Evolutionary conservation across 2,797 vertebrate genomes (phyloP).

Genomic region (Phalanger gymnotis): DNA sequence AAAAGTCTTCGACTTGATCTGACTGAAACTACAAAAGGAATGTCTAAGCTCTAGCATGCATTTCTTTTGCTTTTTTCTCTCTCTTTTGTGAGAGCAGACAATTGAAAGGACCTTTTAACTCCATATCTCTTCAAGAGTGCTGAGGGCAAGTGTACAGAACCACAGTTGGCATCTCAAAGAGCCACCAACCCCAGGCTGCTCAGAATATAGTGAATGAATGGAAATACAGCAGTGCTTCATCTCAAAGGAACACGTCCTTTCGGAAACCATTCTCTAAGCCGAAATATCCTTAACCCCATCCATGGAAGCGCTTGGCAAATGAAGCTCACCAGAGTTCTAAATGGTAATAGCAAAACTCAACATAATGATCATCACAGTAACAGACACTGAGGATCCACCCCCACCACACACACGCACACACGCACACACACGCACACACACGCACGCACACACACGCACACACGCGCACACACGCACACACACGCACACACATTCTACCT

Average conservation of each 20-base stretch:
- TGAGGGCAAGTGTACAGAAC: constrained; percentile 32
- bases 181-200: neutral
- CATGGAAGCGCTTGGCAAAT: constrained; percentile 17
- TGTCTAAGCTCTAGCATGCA: constrained; percentile 56
- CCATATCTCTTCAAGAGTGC: constrained; percentile 23
- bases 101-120: constrained; percentile 55
- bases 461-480: neutral
- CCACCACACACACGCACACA: neutral
- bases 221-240: constrained; percentile 5
- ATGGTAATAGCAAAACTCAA: neutral
- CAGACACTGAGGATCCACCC: neutral
- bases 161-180: constrained; percentile 43
- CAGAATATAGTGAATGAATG: neutral
- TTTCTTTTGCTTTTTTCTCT: constrained; percentile 36
- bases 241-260: neutral
- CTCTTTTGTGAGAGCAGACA: constrained; percentile 55
- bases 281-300: neutral
- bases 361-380: constrained; percentile 4
- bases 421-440: neutral
- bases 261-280: neutral
- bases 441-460: too few species aligned
- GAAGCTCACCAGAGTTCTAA: neutral
- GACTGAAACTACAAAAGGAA: constrained; percentile 57
- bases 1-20: constrained; percentile 49
- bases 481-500: neutral